Percentiles rank a stretch among this genome's conserved stretches.
Conservation (phyloP, 2,113 vertebrate species). For the Actinemys pallida region DNA sequence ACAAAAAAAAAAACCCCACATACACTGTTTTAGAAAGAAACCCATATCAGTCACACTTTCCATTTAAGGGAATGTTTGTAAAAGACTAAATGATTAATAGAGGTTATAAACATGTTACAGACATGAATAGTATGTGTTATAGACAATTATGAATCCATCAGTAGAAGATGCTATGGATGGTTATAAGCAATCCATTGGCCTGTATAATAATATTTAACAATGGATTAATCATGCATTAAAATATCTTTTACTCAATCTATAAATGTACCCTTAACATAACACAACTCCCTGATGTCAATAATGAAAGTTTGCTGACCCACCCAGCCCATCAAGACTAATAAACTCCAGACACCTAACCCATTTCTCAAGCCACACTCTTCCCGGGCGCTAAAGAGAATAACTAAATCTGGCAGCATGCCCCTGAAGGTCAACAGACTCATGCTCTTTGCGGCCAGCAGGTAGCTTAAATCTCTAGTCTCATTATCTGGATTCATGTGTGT, state of each 20-base stretch:
- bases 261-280: neutral
- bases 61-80: constrained; percentile 19
- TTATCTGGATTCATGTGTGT: neutral
- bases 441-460: neutral
- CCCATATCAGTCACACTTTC: neutral
- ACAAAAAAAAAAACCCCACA: neutral
- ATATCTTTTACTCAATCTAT: neutral
- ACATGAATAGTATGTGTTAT: constrained; percentile 8
- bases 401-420: neutral
- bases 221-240: neutral
- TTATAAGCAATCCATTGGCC: constrained; percentile 32
- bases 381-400: neutral
- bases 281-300: neutral
- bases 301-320: neutral
- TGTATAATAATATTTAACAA: constrained; percentile 23
- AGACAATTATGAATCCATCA: constrained; percentile 11
- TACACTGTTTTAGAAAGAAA: neutral
- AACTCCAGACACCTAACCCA: neutral
- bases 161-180: constrained; percentile 34
- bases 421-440: neutral
- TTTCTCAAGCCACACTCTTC: neutral
- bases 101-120: constrained; percentile 35
- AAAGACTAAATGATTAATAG: constrained; percentile 42
- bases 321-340: rapidly evolving
- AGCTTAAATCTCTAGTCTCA: neutral